phyloP scores from a whole-genome alignment of 2,797 vertebrate genomes.

The Uromys caudimaculatus region DNA sequence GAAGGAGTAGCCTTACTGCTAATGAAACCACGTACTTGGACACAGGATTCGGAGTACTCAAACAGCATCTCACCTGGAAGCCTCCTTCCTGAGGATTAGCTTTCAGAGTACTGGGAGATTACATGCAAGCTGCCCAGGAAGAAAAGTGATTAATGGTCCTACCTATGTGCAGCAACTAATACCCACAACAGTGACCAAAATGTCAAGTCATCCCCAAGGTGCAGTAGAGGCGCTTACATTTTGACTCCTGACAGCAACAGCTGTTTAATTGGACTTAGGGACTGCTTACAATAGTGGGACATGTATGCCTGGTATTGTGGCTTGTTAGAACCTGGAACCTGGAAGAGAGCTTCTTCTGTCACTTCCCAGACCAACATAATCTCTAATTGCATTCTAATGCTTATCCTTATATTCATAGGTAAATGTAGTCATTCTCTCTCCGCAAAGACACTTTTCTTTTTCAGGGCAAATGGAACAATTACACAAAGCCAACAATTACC shows the following conservation, averaged over 20 bases:
- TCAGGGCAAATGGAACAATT: neutral
- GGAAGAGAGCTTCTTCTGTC: neutral
- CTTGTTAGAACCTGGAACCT: neutral
- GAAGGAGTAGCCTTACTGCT: neutral
- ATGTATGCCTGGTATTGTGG: neutral
- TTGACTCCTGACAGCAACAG: neutral
- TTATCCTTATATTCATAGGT: neutral
- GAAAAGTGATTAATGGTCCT: neutral
- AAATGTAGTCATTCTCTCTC: neutral
- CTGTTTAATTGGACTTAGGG: neutral
- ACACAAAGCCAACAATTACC: neutral
- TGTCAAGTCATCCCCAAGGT: neutral
- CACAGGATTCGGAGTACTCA: neutral
- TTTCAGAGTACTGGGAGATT: neutral
- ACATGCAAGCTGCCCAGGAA: neutral
- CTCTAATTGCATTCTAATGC: neutral
- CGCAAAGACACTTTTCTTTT: neutral
- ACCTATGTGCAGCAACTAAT: neutral
- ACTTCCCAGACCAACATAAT: neutral
- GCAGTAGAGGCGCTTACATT: neutral
- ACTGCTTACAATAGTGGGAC: neutral
- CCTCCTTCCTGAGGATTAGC: neutral
- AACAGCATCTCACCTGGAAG: neutral
- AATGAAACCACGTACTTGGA: neutral
- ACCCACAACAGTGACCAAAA: neutral